phyloP scores from a whole-genome alignment of 2,797 vertebrate genomes.

The Coregonus ussuriensis region DNA sequence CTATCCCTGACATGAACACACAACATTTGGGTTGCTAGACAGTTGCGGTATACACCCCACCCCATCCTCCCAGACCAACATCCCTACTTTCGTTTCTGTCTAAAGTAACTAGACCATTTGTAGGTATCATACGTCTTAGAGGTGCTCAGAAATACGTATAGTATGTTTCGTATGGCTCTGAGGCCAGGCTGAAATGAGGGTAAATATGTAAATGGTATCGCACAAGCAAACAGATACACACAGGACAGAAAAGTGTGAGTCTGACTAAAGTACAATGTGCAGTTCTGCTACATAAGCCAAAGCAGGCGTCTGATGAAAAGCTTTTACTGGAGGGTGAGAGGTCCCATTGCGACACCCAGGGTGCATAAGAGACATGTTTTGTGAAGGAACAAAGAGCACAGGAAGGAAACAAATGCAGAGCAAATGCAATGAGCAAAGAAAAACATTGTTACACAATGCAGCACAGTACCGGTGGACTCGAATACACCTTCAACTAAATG shows the following conservation, averaged over 20 bases:
- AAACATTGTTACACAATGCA: constrained; percentile 50
- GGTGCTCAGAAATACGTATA: too few species aligned
- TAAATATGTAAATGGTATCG: too few species aligned
- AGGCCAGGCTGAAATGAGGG: background rate
- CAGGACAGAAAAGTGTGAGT: constrained; percentile 21
- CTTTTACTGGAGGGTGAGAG: constrained; percentile 56
- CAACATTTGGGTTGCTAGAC: too few species aligned
- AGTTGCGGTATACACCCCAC: too few species aligned
- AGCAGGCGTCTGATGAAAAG: constrained; percentile 50
- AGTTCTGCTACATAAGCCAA: constrained; percentile 44
- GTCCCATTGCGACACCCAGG: constrained; percentile 59
- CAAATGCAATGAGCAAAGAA: constrained; percentile 53
- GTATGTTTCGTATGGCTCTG: too few species aligned
- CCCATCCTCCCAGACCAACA: too few species aligned
- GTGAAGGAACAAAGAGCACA: constrained; percentile 61
- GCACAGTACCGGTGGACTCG: constrained; percentile 21
- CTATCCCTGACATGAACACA: too few species aligned
- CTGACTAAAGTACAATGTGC: constrained; percentile 29
- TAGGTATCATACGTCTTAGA: too few species aligned
- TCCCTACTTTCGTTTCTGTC: too few species aligned
- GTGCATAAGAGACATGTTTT: constrained; percentile 58
- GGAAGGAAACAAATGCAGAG: constrained; percentile 33
- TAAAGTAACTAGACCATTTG: too few species aligned
- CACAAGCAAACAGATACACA: constrained; percentile 35
- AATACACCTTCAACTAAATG: constrained; percentile 33